These are phyloP conservation scores for Tadarida brasiliensis DNA, from an alignment of 2,797 vertebrate genomes.

Conservation along the genomic window DNA sequence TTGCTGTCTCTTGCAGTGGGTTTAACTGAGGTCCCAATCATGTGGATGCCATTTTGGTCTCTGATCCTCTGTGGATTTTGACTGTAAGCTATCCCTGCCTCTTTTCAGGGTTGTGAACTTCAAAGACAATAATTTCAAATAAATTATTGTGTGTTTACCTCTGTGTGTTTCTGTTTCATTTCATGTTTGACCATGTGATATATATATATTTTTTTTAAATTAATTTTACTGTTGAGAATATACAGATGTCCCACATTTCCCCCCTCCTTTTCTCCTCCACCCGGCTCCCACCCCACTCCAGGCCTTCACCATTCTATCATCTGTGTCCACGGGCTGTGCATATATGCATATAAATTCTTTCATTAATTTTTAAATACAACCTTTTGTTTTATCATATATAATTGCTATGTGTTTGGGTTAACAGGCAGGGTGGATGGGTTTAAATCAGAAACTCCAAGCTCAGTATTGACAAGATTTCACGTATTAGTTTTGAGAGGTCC, in stretches of 20 bases:
- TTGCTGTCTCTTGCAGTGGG: not conserved
- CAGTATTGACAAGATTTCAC: not conserved
- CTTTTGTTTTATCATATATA: not conserved
- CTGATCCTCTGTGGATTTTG: not conserved
- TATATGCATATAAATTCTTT: no score
- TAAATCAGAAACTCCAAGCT: not conserved
- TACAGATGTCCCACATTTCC: no score
- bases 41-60: not conserved
- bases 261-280: no score
- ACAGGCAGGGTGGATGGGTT: not conserved
- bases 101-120: not conserved
- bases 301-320: no score
- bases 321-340: no score
- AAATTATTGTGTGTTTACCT: not conserved
- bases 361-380: not conserved
- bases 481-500: not conserved
- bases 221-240: no score
- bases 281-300: no score
- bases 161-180: not conserved
- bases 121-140: not conserved
- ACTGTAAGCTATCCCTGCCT: not conserved
- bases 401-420: not conserved
- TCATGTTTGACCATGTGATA: not conserved
- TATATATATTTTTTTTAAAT: not conserved
- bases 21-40: not conserved